Evolutionary conservation across 1,140 invertebrate species (phyloP), one percentile per base, ranked within the genome.

Genomic region (Drosophila elegans): DNA sequence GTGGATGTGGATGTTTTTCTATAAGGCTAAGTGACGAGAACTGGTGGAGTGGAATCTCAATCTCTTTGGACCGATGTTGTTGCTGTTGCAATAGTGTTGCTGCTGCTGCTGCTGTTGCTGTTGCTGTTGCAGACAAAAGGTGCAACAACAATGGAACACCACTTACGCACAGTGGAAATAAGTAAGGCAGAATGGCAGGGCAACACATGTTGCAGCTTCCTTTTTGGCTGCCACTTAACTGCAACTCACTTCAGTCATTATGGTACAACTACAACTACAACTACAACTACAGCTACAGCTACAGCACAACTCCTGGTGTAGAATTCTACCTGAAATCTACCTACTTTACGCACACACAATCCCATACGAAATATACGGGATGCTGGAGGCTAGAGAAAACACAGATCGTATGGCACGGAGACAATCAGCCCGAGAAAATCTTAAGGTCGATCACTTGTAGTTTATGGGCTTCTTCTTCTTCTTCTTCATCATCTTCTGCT

Each of bases 401-500:
- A 6, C 4, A 32, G 53, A 44, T 16, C 29, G 60, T 41, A 49
- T 13, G 42, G 32, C 13, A 48, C 38, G 13, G 51, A 60, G 72
- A 78, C 78, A 86, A 82, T 88, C 83, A 73, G 83, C 68, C 64
- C 78, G 63, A 63, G 69, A 83, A 82, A 73, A 86, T 89, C 83
- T 89, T 88, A 88, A 88, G 83, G 83, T 88, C 84, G 83, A 88
- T 88, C 83, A 89, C 86, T 88, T 84, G 83, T 86, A 88, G 83
- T 86, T 86, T 86, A 86, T 86, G 83, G 83, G 83, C 83, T 86
- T 86, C 83, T 71, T 75, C 68, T 51, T 21, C 21, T 25, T 44
- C 52, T 32, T 12, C 42, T 5, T 4, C 52, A 5, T 21, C 7
- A 7, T 44, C 10, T 3, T 1, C 16, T 10, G 12, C 44, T 12